Base-by-base conservation (phyloP, 2,888 invertebrate genomes). In the Ariolimax columbianus region DNA sequence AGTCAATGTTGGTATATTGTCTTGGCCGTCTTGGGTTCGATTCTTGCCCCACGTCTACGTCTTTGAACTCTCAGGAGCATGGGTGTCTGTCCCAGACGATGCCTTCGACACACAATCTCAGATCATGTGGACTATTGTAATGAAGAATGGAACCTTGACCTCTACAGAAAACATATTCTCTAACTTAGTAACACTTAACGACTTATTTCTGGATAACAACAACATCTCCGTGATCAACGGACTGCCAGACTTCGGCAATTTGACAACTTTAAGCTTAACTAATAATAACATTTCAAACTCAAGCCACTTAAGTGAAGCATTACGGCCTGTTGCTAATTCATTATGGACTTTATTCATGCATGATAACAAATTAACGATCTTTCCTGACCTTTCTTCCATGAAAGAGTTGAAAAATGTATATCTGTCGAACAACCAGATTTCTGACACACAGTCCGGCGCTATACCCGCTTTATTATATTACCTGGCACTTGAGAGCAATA, bases 181-280 rank as follows among this genome's bases (percentile, higher is more conserved):
- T 1, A 75, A 51, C 3, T 26, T 51, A 19, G 3, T 40, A 19
- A 0, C 51, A 33, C 30, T 75, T 2, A 30, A 47, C 26, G 17
- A 30, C 23, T 75, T 75, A 51, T 14, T 75, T 33, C 47, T 75
- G 51, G 75, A 75, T 26, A 51, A 33, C 30, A 75, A 75, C 26
- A 47, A 75, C 7, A 75, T 75, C 17, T 33, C 51, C 23, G 3
- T 36, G 33, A 7, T 75, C 6, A 17, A 30, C 6, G 51, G 33
- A 26, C 19, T 75, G 14, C 75, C 75, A 17, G 36, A 75, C 36
- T 75, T 7, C 23, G 19, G 26, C 4, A 51, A 19, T 9, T 36
- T 75, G 4, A 33, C 75, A 0, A 33, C 26, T 19, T 51, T 75
- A 75, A 51, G 33, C 19, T 14, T 75, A 19, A n/a, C 23, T 23